Evolutionary conservation across 2,797 vertebrate genomes (phyloP), one percentile per base, ranked within the genome.

Genomic region (Triplophysa yarkandensis): DNA sequence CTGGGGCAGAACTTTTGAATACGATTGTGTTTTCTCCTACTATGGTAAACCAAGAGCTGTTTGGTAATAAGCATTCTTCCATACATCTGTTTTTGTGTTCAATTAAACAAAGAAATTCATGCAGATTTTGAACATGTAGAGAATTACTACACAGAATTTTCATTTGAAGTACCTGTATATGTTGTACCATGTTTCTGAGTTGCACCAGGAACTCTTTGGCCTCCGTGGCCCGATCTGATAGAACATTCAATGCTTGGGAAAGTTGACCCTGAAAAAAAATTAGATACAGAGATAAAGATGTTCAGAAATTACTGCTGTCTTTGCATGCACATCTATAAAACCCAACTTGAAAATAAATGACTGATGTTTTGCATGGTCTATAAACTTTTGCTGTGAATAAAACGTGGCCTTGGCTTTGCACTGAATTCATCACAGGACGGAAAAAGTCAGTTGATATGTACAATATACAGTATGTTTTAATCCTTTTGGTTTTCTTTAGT

Each of bases 191-290:
- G 87, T 95, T 98, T 73, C 95, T 93, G 64, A 99, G 95, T 77
- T 98, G 96, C 1, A 98, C 94, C 85, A 99, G 90, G 83, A 99
- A 99, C 83, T 99, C 97, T 87, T 99, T 98, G 57, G 97, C 97
- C 81, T 99, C 97, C 10, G 96, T 96, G 82, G 97, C 97, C 87
- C 95, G 91, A 87, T 98, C 97, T 3, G 96, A 98, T 77, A 99
- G 89, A 25, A 95, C 95, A 0, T 94, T 99, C 72, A 99, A 90
- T 2, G 94, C 97, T 85, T 98, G 96, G 81, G 96, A 98, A 1
- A 99, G 94, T 86, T 99, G 97, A 81, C 94, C 97, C 97, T 99
- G 89, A 16, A 68, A 68, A 82, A 65, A 30, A 48, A 25, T 28
- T 17, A 62, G 16, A 68, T 3, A 55, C 8, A 27, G 2, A 61